Evolutionary conservation across 2,113 vertebrate species (phyloP).

Genomic region (Pogona vitticeps): DNA sequence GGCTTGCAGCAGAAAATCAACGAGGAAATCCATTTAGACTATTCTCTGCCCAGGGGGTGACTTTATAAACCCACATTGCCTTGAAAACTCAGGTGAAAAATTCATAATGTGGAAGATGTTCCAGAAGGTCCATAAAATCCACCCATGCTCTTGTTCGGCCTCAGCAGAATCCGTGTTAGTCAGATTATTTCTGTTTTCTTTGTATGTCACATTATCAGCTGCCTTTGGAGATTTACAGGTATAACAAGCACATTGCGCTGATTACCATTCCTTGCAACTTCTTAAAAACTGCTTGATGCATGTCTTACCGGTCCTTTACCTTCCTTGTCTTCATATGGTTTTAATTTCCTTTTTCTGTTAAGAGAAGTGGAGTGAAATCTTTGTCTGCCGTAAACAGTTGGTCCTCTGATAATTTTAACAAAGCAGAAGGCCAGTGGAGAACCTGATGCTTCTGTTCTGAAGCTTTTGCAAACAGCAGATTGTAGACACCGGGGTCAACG

Average conservation of each 20-base stretch:
- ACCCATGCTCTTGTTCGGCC: constrained; percentile 77
- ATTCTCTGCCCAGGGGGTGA: background rate
- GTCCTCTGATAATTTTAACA: constrained; percentile 1
- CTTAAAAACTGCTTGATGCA: constrained; percentile 56
- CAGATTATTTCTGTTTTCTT: constrained; percentile 49
- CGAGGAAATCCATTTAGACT: too few species aligned
- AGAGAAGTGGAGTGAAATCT: constrained; percentile 34
- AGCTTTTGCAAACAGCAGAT: background rate
- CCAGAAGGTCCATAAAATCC: constrained; percentile 77
- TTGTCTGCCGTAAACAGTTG: background rate
- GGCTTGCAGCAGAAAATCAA: too few species aligned
- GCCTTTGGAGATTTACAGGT: constrained; percentile 36
- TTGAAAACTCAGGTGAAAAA: constrained; percentile 49
- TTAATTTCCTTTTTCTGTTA: constrained; percentile 30
- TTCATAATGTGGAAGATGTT: background rate
- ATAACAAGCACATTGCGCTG: constrained; percentile 46
- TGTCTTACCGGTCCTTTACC: constrained; percentile 30
- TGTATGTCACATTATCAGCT: constrained; percentile 54
- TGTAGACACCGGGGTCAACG: background rate
- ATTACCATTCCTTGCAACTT: constrained; percentile 50
- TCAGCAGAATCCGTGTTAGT: constrained; percentile 54
- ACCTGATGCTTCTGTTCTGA: fast-evolving
- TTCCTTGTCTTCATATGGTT: constrained; percentile 29
- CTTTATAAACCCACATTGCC: background rate
- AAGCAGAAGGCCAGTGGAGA: background rate